Base-by-base conservation (phyloP, 2,113 vertebrate genomes). In the Lethenteron camtschaticum region DNA sequence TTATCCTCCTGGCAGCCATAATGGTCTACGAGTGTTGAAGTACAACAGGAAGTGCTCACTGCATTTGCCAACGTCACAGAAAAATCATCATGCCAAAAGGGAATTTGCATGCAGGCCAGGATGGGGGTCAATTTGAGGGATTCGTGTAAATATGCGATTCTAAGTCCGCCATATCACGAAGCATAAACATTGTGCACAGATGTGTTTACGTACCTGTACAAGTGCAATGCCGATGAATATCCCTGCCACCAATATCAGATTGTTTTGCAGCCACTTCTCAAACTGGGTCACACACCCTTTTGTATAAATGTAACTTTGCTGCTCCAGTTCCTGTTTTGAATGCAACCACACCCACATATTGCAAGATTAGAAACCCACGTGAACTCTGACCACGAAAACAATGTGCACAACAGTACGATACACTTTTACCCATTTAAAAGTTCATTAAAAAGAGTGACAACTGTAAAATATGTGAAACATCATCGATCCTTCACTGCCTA, bases 201-300 rank as follows among this genome's bases (percentile, higher is more conserved):
- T 63, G 59, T 18, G 16, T 14, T 63, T 66, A 66, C 63, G 10
- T 20, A 90, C 88, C 83, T 92, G 89, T 74, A 92, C 80, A 75
- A 92, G 83, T 75, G 88, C 87, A 60, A 89, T 76, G 59, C 84
- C 88, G 69, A 92, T 82, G 71, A 90, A 88, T 73, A 86, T 72
- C 2, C 86, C 84, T 3, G 89, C 87, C 60, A 92, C 87, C 9
- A 87, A 71, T 3, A 87, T 83, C 73, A 90, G 75, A 80, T 92
- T 87, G 78, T 88, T 86, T 76, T 90, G 88, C 60, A 90, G 82
- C 89, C 87, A 89, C 76, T 85, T 90, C 74, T 92, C 89, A 79
- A 89, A 92, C 80, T 90, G 89, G 12, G 83, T 85, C 78, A 89
- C 88, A 2, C 89, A 90, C 76, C 87, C 87, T 71, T 92, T 92